Conservation (phyloP, 2,797 vertebrate genomes). For the Phrynocephalus vlangalii region DNA sequence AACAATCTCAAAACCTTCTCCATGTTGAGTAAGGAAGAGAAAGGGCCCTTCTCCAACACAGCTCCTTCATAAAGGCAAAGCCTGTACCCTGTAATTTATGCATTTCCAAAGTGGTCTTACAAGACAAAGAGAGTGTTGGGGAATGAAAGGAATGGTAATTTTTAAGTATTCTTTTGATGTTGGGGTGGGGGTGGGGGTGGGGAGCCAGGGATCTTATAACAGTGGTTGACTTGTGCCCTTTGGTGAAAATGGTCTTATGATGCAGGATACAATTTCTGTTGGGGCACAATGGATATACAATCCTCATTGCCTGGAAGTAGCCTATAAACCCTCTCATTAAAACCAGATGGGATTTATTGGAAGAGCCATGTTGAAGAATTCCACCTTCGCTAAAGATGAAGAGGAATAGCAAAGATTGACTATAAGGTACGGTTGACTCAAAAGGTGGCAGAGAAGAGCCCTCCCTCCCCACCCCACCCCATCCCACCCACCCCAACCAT, state of each 20-base stretch:
- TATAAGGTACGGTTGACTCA: slow-evolving; percentile 33
- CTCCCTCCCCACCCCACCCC: not conserved
- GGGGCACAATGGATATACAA: slow-evolving; percentile 49
- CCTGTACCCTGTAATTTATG: slow-evolving; percentile 47
- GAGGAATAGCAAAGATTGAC: slow-evolving; percentile 44
- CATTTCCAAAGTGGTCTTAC: slow-evolving; percentile 58
- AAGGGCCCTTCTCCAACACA: slow-evolving; percentile 9
- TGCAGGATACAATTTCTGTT: slow-evolving; percentile 52
- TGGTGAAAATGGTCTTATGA: slow-evolving; percentile 49
- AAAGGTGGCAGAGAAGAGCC: slow-evolving; percentile 20
- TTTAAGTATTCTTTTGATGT: slow-evolving; percentile 51
- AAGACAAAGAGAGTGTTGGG: slow-evolving; percentile 24
- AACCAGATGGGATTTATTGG: slow-evolving; percentile 56
- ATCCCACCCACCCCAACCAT: not conserved
- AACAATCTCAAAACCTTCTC: slow-evolving; percentile 32
- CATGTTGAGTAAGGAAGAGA: slow-evolving; percentile 17
- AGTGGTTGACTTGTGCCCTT: slow-evolving; percentile 20
- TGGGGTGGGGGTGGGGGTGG: not conserved
- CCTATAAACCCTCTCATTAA: slow-evolving; percentile 63
- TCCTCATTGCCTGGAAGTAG: slow-evolving; percentile 55
- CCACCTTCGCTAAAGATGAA: slow-evolving; percentile 54
- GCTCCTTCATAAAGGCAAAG: slow-evolving; percentile 36
- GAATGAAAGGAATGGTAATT: not conserved
- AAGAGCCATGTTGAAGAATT: slow-evolving; percentile 56
- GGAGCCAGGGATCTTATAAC: slow-evolving; percentile 22